Conservation (phyloP, 2,888 invertebrate genomes). For the Miltochrista miniata region DNA sequence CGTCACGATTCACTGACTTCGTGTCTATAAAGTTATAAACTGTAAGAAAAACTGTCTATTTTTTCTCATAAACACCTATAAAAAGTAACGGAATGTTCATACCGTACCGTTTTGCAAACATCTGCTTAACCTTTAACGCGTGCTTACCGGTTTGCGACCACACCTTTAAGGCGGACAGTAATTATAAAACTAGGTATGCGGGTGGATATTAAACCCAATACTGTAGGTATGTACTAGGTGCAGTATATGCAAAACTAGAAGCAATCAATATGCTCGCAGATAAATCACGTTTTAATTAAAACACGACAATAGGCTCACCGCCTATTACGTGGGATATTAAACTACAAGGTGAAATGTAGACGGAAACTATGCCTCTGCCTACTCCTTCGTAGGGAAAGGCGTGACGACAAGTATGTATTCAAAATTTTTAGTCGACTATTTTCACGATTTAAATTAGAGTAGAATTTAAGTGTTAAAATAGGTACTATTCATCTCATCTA, state of each 20-base stretch:
- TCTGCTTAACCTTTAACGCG: constrained; percentile 65
- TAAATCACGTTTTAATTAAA: not conserved
- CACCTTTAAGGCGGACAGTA: constrained; percentile 47
- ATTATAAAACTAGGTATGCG: constrained; percentile 44
- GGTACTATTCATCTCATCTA: no score
- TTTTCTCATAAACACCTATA: no score
- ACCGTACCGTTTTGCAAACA: constrained; percentile 52
- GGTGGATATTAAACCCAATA: constrained; percentile 31
- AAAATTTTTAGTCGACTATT: no score
- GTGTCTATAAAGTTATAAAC: constrained; percentile 6
- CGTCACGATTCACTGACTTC: constrained; percentile 11
- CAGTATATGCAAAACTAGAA: constrained; percentile 4
- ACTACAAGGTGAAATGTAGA: no score
- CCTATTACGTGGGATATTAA: no score
- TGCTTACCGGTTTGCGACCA: constrained; percentile 36
- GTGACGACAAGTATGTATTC: no score
- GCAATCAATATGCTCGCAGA: no score
- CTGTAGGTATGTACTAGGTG: not conserved
- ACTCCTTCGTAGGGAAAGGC: no score
- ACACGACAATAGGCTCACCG: no score
- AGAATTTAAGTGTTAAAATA: no score
- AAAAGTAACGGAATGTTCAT: constrained; percentile 35
- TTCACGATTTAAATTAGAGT: no score
- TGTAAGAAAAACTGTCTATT: constrained; percentile 5
- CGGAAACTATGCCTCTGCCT: no score